Base-by-base conservation (phyloP, 92 coral and sea anemone species). In the Epizoanthus rinbou region DNA sequence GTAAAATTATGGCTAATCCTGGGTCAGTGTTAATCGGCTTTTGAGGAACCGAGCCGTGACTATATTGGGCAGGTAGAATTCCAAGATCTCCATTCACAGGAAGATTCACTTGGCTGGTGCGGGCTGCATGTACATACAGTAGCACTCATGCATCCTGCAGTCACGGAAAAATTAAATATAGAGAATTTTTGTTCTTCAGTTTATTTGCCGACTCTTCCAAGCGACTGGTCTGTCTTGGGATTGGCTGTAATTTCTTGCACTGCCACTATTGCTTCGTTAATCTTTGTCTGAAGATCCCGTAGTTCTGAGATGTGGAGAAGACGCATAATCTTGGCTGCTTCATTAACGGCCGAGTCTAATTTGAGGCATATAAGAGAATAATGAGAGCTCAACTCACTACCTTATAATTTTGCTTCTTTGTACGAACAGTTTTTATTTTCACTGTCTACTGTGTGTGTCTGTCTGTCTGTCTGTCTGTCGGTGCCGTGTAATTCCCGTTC, bases 321-420 rank as follows among this genome's bases (percentile, higher is more conserved):
- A 17, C 99, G 93, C 73, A 97, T 90, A 53, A 97, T 87, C 75
- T 97, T 97, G 58, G 98, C 97, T 18, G 99, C 99, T 68, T 97
- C 99, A 64, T 97, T 97, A 13, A 97, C 98, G 7, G 98, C 99
- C n/a, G 97, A 86, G 63, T 97, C 99, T 97, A 89, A 62, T 86
- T 18, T n/a, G n/a, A n/a, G n/a, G n/a, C n/a, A n/a, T n/a, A n/a
- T n/a, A 3, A 73, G 14, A 33, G 58, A 72, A 65, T n/a, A 15
- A 47, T 0, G 6, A 37, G 43, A 37, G 5, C 3, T 37, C 43
- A 37, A 37, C 31, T 28, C 31, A 28, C 31, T 28, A 28, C 31
- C 4, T 21, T 41, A 3, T 45, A 73, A 41, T 18, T 6, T 0
- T 74, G 14, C 22, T 4, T 16, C 17, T 23, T 21, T 21, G 0